Percentiles rank a stretch among this genome's conserved stretches.
These are phyloP conservation scores for Drosophila simulans DNA, from an alignment of 1,140 invertebrate species.

Conservation along the genomic window DNA sequence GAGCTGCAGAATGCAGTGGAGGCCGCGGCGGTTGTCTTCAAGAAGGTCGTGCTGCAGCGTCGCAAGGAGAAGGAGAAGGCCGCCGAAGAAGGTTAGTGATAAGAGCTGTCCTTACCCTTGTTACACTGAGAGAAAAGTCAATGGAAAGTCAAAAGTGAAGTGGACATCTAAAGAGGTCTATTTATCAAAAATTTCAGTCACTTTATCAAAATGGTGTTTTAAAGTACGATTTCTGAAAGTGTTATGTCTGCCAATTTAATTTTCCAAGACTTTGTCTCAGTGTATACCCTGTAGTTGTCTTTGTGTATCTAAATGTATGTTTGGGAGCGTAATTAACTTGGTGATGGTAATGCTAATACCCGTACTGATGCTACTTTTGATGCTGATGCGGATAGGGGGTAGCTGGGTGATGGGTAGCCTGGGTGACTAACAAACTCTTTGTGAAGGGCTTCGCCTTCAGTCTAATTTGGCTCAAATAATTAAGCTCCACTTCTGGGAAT, in stretches of 20 bases:
- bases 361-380: slow-evolving; percentile 36
- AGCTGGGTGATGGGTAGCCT: slow-evolving; percentile 7
- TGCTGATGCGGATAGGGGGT: slow-evolving; percentile 24
- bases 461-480: slow-evolving; percentile 73
- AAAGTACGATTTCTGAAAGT: no score
- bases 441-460: slow-evolving; percentile 56
- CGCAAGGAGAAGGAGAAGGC: slow-evolving; percentile 80
- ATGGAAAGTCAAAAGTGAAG: not conserved
- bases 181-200: no score
- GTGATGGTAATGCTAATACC: slow-evolving; percentile 46
- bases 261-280: not conserved
- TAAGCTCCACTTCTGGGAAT: slow-evolving; percentile 34
- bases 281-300: slow-evolving; percentile 8
- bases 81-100: slow-evolving; percentile 80
- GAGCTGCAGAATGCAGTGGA: slow-evolving; percentile 86
- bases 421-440: slow-evolving; percentile 60
- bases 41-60: slow-evolving; percentile 83
- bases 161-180: no score
- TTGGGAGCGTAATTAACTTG: slow-evolving; percentile 50
- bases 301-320: slow-evolving; percentile 36
- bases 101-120: slow-evolving; percentile 8
- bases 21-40: slow-evolving; percentile 85
- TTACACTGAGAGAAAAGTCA: slow-evolving; percentile 17
- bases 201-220: no score
- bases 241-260: no score